Evolutionary conservation across 2,113 vertebrate genomes (phyloP).

Genomic region (Conger conger): DNA sequence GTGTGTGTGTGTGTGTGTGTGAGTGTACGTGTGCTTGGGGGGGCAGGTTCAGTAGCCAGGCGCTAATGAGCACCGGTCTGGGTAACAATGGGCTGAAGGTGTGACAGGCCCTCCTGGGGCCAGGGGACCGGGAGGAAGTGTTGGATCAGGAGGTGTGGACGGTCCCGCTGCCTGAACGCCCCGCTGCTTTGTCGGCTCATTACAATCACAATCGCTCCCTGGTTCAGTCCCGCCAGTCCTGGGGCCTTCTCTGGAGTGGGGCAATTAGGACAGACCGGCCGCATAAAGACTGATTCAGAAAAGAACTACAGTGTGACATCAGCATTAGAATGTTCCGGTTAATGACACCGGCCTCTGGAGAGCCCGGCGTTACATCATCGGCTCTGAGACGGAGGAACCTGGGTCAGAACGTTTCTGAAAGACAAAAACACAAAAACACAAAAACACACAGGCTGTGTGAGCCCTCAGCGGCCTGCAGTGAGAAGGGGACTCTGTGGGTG

Average conservation of each 20-base stretch:
- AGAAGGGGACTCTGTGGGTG: no score
- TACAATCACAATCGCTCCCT: constrained; percentile 50
- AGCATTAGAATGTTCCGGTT: no score
- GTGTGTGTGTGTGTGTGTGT: no score
- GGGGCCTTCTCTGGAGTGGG: constrained; percentile 34
- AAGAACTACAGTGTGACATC: no score
- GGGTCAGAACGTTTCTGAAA: neutral
- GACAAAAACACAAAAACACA: neutral
- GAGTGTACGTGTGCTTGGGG: no score
- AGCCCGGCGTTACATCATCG: no score
- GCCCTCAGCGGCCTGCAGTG: no score
- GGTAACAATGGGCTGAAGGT: constrained; percentile 39
- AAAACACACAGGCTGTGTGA: neutral
- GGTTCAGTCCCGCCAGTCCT: constrained; percentile 25
- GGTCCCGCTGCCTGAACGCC: constrained; percentile 21
- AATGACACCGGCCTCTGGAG: no score
- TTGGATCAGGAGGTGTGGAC: constrained; percentile 43
- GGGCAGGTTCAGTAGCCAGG: constrained; percentile 31
- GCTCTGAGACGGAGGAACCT: no score
- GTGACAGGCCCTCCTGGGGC: constrained; percentile 6
- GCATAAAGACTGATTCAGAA: no score
- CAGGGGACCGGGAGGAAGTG: constrained; percentile 26
- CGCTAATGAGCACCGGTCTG: constrained; percentile 48
- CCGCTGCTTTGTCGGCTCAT: constrained; percentile 32
- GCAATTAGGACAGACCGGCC: neutral